Evolutionary conservation across 2,113 vertebrate species (phyloP).

Genomic region (Triplophysa rosa): DNA sequence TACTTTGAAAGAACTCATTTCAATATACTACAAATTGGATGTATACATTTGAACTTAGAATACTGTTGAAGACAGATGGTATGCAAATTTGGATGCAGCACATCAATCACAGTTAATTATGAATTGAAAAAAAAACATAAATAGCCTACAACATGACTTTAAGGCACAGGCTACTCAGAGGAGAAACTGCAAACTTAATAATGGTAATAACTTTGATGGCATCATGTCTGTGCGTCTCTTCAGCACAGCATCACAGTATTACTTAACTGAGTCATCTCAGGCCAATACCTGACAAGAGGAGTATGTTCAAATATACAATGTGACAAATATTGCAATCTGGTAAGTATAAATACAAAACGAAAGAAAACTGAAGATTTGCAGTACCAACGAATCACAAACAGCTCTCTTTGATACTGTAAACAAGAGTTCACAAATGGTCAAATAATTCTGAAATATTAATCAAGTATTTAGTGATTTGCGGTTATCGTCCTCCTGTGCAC

Average conservation of each 20-base stretch:
- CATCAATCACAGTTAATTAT: background rate
- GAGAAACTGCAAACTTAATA: constrained; percentile 49
- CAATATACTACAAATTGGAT: no score
- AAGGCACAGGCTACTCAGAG: constrained; percentile 5
- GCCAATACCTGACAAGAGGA: background rate
- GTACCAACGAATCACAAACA: background rate
- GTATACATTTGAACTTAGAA: no score
- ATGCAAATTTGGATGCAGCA: background rate
- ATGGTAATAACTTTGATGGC: constrained; percentile 45
- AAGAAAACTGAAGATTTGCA: background rate
- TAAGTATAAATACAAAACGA: background rate
- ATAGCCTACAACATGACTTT: background rate
- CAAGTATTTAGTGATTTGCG: background rate
- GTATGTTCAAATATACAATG: background rate
- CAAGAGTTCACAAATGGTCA: background rate
- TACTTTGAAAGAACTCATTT: no score
- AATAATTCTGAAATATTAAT: background rate
- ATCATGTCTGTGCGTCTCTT: constrained; percentile 17
- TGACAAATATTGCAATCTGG: background rate
- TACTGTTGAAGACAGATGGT: no score
- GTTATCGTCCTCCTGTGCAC: background rate
- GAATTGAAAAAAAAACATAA: background rate
- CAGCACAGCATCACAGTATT: constrained; percentile 31
- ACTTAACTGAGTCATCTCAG: constrained; percentile 3
- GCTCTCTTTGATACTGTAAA: background rate